These are phyloP conservation scores for Chelonoidis abingdonii DNA, from an alignment of 2,113 vertebrate species.

Conservation along the genomic window DNA sequence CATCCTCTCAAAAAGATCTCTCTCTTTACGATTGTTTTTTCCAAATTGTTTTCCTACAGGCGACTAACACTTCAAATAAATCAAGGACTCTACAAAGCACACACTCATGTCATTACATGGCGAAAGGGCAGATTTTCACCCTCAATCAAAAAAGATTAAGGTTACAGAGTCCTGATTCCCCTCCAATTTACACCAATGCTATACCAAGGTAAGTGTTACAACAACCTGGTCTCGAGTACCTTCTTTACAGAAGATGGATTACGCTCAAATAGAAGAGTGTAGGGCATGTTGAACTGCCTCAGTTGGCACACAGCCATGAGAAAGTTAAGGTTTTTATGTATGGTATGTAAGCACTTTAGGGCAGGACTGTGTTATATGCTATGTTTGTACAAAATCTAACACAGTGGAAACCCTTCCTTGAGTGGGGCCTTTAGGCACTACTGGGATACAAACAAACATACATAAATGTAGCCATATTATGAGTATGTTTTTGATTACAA, in stretches of 20 bases:
- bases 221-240: neutral
- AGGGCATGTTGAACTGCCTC: neutral
- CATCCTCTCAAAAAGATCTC: neutral
- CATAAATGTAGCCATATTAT: neutral
- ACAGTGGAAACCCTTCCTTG: neutral
- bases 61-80: neutral
- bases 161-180: neutral
- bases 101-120: neutral
- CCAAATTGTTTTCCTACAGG: neutral
- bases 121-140: neutral
- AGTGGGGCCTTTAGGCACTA: neutral
- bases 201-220: neutral
- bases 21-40: neutral
- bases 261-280: neutral
- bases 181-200: neutral
- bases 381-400: neutral
- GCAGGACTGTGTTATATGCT: neutral
- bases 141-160: neutral
- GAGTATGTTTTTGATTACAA: neutral
- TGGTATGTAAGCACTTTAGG: neutral
- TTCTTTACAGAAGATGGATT: neutral
- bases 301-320: neutral
- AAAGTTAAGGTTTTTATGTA: neutral
- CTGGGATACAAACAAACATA: neutral
- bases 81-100: neutral